Percentiles rank a stretch among this genome's conserved stretches.
Evolutionary conservation across 2,888 invertebrate species (phyloP).

Genomic region (Limnephilus rhombicus): DNA sequence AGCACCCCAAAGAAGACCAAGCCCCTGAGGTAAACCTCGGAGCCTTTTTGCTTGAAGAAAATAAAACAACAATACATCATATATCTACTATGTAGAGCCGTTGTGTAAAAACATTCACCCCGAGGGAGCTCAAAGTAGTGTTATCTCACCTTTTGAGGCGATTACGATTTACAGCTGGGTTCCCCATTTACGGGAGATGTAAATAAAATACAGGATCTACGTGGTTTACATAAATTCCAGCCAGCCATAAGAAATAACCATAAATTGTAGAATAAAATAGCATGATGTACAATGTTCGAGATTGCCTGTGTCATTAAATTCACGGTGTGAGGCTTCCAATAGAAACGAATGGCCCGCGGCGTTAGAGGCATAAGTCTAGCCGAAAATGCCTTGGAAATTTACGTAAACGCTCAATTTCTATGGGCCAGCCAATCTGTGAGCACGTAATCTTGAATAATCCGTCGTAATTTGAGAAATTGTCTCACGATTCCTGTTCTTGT

Average conservation of each 20-base stretch:
- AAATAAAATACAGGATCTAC: not conserved
- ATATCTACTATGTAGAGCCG: not conserved
- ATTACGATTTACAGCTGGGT: not conserved
- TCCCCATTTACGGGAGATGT: not conserved
- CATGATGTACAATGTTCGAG: not conserved
- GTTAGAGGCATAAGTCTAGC: not conserved
- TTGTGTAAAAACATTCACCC: not conserved
- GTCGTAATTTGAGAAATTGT: not conserved
- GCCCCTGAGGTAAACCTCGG: no score
- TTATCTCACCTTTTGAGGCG: not conserved
- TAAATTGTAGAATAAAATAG: not conserved
- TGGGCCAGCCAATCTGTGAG: not conserved
- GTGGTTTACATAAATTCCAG: not conserved
- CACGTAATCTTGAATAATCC: not conserved
- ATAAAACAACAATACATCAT: not conserved
- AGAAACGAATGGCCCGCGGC: not conserved
- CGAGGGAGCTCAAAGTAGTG: not conserved
- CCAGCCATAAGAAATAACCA: not conserved
- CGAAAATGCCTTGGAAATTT: not conserved
- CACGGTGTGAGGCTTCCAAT: not conserved
- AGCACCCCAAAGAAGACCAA: not conserved
- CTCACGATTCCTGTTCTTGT: not conserved
- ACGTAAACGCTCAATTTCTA: not conserved
- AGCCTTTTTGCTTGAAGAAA: not conserved
- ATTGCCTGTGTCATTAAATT: not conserved